Conservation (phyloP, 2,888 invertebrate genomes). For the Scaptomyza polygonia region DNA sequence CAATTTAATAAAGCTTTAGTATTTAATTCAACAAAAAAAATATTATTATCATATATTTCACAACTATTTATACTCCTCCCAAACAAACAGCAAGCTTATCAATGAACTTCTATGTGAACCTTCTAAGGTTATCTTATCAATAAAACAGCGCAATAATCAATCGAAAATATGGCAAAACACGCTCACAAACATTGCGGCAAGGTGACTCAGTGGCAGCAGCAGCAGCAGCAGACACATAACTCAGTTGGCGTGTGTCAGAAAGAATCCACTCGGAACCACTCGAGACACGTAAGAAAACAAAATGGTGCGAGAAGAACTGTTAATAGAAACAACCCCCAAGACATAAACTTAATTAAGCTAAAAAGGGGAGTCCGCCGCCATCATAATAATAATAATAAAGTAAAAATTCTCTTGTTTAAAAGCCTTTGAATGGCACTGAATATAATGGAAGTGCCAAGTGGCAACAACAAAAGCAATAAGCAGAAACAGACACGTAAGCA, state of each 20-base stretch:
- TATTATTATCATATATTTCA: background rate
- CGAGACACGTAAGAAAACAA: slow-evolving; percentile 43
- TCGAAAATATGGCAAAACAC: background rate
- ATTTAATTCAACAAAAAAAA: background rate
- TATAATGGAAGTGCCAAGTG: slow-evolving; percentile 63
- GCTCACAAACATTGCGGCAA: background rate
- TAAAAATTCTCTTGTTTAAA: slow-evolving; percentile 43
- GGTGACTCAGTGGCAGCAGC: slow-evolving; percentile 32
- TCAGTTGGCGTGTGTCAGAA: slow-evolving; percentile 49
- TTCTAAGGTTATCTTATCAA: slow-evolving; percentile 37
- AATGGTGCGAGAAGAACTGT: background rate
- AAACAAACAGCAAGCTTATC: slow-evolving; percentile 7
- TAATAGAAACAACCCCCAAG: slow-evolving; percentile 48
- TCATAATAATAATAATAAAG: slow-evolving; percentile 24
- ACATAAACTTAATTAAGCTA: slow-evolving; percentile 61
- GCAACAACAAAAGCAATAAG: slow-evolving; percentile 25
- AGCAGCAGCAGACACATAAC: slow-evolving; percentile 38
- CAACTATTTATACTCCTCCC: no score
- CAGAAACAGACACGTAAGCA: slow-evolving; percentile 65
- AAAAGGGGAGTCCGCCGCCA: slow-evolving; percentile 23
- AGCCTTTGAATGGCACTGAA: slow-evolving; percentile 59
- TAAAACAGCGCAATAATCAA: slow-evolving; percentile 24
- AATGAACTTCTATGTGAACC: background rate
- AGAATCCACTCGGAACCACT: slow-evolving; percentile 55
- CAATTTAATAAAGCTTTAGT: no score